phyloP scores from a whole-genome alignment of 2,888 invertebrate genomes.

The Pheosia gnoma region DNA sequence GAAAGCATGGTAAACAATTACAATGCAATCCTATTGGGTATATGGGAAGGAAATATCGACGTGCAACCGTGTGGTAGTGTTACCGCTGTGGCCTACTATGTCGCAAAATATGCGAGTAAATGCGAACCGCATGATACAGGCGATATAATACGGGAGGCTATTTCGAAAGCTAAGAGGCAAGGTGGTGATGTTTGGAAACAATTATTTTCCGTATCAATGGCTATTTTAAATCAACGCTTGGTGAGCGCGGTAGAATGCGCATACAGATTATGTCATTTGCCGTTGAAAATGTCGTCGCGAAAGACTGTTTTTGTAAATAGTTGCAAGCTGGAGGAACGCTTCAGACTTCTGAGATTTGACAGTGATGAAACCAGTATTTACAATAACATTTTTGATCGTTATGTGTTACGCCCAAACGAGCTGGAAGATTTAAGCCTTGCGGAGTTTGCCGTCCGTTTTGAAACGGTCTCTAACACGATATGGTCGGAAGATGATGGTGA shows the following conservation, averaged over 20 bases:
- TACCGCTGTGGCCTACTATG: conserved; percentile 46
- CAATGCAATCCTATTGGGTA: conserved; percentile 32
- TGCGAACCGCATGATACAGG: conserved; percentile 41
- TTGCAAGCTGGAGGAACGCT: conserved; percentile 41
- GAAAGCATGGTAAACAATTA: conserved; percentile 48
- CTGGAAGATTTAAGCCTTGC: conserved; percentile 38
- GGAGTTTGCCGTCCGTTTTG: conserved; percentile 42
- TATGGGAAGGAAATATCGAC: conserved; percentile 53
- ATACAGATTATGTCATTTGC: conserved; percentile 44
- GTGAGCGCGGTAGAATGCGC: conserved; percentile 46
- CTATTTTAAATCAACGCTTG: conserved; percentile 36
- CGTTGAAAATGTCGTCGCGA: conserved; percentile 32
- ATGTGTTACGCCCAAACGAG: conserved; percentile 24
- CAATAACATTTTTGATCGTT: conserved; percentile 42
- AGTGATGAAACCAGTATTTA: conserved; percentile 32
- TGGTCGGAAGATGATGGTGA: conserved; percentile 37
- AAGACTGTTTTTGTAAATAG: conserved; percentile 44
- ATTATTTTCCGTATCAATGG: conserved; percentile 39
- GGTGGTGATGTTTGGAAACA: conserved; percentile 32
- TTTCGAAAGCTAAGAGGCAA: conserved; percentile 30
- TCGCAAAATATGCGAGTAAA: conserved; percentile 45
- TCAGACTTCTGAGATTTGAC: conserved; percentile 40
- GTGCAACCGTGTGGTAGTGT: conserved; percentile 50
- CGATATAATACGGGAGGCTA: conserved; percentile 33
- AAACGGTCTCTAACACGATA: conserved; percentile 26